Percentiles rank a stretch among this genome's conserved stretches.
These are phyloP conservation scores for Pteria penguin DNA, from an alignment of 2,888 invertebrate species.

Conservation along the genomic window DNA sequence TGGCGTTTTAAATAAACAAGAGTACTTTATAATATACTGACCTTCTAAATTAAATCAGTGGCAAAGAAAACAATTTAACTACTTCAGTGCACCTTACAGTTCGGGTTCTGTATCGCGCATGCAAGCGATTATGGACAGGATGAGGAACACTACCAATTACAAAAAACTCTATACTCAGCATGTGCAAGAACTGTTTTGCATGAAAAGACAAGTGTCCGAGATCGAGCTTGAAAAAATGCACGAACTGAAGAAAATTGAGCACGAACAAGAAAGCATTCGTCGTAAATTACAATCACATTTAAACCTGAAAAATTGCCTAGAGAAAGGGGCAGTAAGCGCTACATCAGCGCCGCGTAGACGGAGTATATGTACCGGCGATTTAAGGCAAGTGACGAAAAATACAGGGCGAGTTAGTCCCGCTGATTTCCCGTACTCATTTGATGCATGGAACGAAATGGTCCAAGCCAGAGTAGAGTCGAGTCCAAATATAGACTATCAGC, in stretches of 20 bases:
- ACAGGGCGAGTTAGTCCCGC: not conserved
- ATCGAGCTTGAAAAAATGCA: not conserved
- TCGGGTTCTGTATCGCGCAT: too few relatives aligned
- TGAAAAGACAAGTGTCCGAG: not conserved
- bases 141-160: slow-evolving; percentile 1
- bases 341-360: too few relatives aligned
- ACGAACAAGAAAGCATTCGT: not conserved
- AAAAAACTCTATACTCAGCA: slow-evolving; percentile 9
- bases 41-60: too few relatives aligned
- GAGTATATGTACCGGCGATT: not conserved
- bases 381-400: not conserved
- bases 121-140: not conserved
- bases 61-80: too few relatives aligned
- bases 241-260: not conserved
- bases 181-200: slow-evolving; percentile 8
- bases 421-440: slow-evolving; percentile 7
- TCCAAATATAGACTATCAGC: too few relatives aligned
- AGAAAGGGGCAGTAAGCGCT: too few relatives aligned
- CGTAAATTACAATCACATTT: slow-evolving; percentile 10
- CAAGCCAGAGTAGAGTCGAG: not conserved
- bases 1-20: too few relatives aligned
- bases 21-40: too few relatives aligned
- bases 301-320: too few relatives aligned
- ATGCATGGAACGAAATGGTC: not conserved
- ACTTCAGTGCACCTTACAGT: too few relatives aligned